These are phyloP conservation scores for Drosophila yooni DNA, from an alignment of 2,888 invertebrate genomes.

Conservation along the genomic window DNA sequence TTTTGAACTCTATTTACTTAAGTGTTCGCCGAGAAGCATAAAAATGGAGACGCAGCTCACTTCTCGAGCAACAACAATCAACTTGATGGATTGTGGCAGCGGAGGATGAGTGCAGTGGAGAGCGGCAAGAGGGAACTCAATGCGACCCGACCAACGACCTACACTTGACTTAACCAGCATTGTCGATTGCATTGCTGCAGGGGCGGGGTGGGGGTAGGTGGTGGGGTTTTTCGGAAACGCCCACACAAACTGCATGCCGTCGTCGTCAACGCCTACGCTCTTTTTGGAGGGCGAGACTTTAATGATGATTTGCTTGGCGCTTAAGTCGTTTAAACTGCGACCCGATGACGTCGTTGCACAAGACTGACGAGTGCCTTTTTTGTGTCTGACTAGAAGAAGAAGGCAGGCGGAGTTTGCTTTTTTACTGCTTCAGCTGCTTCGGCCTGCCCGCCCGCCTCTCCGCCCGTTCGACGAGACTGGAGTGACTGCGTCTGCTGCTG, in stretches of 20 bases:
- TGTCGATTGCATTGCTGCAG: conserved; percentile 72
- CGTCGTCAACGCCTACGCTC: conserved; percentile 59
- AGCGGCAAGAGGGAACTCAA: conserved; percentile 32
- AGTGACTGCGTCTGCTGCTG: conserved; percentile 57
- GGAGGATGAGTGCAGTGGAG: neutral
- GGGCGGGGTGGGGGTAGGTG: neutral
- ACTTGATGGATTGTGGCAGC: conserved; percentile 50
- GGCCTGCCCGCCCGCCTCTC: conserved; percentile 2
- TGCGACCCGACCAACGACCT: conserved; percentile 79
- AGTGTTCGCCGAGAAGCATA: conserved; percentile 68
- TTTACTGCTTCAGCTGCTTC: conserved; percentile 23
- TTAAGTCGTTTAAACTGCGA: conserved; percentile 81
- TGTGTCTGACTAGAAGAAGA: conserved; percentile 63
- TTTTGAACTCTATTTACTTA: conserved; percentile 78
- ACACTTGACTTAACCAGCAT: conserved; percentile 83
- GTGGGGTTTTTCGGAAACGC: conserved; percentile 34
- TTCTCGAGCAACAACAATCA: conserved; percentile 60
- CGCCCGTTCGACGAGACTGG: conserved; percentile 15
- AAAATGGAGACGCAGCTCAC: conserved; percentile 56
- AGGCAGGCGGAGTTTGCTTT: conserved; percentile 50
- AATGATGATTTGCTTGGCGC: conserved; percentile 82
- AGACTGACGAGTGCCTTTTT: conserved; percentile 75
- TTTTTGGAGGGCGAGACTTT: conserved; percentile 69
- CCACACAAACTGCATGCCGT: conserved; percentile 53
- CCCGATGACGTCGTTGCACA: conserved; percentile 61